Conservation (phyloP, 2,888 invertebrate species). For the Cantharis rufa region DNA sequence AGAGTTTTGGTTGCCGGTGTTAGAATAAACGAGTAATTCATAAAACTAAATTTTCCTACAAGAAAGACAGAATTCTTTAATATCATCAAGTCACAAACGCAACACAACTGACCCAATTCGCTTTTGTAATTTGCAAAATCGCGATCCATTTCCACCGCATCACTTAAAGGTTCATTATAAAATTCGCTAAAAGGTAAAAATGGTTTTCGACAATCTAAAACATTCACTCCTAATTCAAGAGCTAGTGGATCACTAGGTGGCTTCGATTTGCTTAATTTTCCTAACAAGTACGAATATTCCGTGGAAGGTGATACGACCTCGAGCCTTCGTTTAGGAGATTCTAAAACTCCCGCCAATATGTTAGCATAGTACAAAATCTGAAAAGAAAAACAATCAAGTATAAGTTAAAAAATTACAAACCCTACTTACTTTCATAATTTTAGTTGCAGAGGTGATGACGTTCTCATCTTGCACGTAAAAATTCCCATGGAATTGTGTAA, state of each 20-base stretch:
- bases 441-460: conserved; percentile 81
- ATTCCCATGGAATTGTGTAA: conserved; percentile 71
- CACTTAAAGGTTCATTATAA: conserved; percentile 92
- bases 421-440: conserved; percentile 76
- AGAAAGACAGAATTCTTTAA: neutral
- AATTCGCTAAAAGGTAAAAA: conserved; percentile 86
- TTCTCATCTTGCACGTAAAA: conserved; percentile 85
- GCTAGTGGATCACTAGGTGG: conserved; percentile 68
- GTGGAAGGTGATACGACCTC: conserved; percentile 59
- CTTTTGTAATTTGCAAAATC: conserved; percentile 90
- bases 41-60: conserved; percentile 80
- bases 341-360: conserved; percentile 80
- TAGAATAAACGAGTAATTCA: conserved; percentile 87
- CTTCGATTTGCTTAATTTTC: conserved; percentile 51
- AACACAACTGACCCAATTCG: conserved; percentile 53
- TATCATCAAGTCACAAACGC: neutral
- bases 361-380: conserved; percentile 87
- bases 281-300: conserved; percentile 52
- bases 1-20: conserved; percentile 91
- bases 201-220: conserved; percentile 82
- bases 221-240: conserved; percentile 73
- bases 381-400: conserved; percentile 29
- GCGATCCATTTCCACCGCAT: conserved; percentile 90
- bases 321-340: conserved; percentile 65
- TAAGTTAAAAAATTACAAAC: neutral